Base-by-base conservation (phyloP, 1,140 invertebrate genomes). In the Trypoxylus dichotomus region DNA sequence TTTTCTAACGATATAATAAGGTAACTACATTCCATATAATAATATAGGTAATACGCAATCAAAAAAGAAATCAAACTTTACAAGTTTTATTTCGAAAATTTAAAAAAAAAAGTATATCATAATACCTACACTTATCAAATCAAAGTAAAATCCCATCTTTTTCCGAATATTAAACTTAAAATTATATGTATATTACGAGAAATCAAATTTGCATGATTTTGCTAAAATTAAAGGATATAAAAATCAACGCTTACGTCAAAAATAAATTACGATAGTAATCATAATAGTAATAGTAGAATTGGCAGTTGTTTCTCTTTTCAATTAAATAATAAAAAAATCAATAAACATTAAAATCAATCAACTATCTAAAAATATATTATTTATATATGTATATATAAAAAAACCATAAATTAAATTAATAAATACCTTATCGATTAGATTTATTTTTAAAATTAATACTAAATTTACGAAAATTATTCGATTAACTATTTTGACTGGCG, bases 331-430 rank as follows among this genome's bases (percentile, higher is more conserved):
- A 68, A 25, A 68, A n/a, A 25, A 27, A 29, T 68, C 15, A 27
- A 68, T 68, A 76, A 79, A 79, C 74, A 54, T 58, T 74, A 74
- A 29, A 43, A 71, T 77, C 47, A 77, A 42, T 74, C 29, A 74
- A 58, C 77, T 74, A 77, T 41, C 77, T 74, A 74, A 74, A 68
- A 68, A 68, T 68, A 68, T 68, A 68, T 68, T 24, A 24, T 68
- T 68, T 27, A 27, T 68, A 68, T 25, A 6, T 24, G 27, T 68
- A 68, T 27, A 24, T 54, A 68, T 68, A 68, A 24, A 54, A 58
- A 68, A 68, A 79, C 75, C 71, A 81, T 79, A 81, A 81, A 81
- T 81, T 81, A 81, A 68, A 80, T 78, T 80, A 81, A 81, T 75
- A 75, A 75, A 75, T 75, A 75, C 74, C 74, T 75, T 75, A 75